Percentiles rank a stretch among this genome's conserved stretches.
Conservation (phyloP, 2,888 invertebrate species). For the Pelosia muscerda region DNA sequence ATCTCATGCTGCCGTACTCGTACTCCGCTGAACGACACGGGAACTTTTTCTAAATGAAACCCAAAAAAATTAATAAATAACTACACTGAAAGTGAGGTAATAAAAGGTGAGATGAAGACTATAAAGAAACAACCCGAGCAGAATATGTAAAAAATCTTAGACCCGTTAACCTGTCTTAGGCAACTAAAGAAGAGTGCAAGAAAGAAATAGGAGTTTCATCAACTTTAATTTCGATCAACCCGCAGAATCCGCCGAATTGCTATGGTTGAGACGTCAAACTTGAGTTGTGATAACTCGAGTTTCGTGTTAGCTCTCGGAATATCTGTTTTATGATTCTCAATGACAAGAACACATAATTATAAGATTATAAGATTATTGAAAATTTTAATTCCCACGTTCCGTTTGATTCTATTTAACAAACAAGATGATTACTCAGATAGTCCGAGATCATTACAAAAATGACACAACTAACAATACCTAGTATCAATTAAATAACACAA, state of each 20-base stretch:
- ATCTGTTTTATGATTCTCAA: not conserved
- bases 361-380: no score
- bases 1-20: constrained; percentile 96
- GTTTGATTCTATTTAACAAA: not conserved
- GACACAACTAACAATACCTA: not conserved
- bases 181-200: no score
- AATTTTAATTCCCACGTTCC: not conserved
- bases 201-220: no score
- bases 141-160: no score
- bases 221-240: no score
- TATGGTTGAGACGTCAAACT: no score
- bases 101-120: not conserved
- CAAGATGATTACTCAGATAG: not conserved
- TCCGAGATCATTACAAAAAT: not conserved
- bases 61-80: not conserved
- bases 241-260: no score
- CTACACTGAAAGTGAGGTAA: not conserved
- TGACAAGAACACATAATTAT: not conserved
- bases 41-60: constrained; percentile 91
- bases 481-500: not conserved
- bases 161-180: no score
- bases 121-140: not conserved
- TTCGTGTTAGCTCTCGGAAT: no score
- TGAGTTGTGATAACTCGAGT: no score
- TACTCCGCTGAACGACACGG: constrained; percentile 97